These are phyloP conservation scores for Gephyroberyx darwinii DNA, from an alignment of 2,797 vertebrate genomes.

Conservation along the genomic window DNA sequence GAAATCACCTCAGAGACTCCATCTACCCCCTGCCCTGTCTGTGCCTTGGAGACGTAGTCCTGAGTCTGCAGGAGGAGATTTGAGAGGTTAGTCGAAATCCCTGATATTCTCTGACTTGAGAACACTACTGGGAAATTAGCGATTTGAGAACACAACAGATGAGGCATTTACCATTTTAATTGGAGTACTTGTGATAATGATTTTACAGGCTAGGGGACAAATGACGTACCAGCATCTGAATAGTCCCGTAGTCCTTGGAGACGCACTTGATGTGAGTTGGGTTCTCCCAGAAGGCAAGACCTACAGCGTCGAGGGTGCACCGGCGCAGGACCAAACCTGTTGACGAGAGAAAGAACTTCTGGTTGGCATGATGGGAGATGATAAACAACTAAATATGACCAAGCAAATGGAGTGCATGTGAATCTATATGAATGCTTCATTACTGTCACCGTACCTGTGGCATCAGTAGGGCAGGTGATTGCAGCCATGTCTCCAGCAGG, in stretches of 20 bases:
- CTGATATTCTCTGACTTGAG: neutral
- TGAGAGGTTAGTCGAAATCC: slow-evolving; percentile 40
- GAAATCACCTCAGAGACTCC: slow-evolving; percentile 92
- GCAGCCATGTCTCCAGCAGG: slow-evolving; percentile 90
- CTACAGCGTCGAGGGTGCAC: slow-evolving; percentile 92
- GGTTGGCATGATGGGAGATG: neutral
- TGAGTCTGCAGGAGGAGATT: slow-evolving; percentile 80
- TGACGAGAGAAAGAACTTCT: slow-evolving; percentile 22
- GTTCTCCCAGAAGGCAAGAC: slow-evolving; percentile 93
- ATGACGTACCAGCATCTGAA: slow-evolving; percentile 91
- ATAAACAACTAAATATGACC: neutral
- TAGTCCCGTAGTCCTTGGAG: slow-evolving; percentile 94
- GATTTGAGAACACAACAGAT: slow-evolving; percentile 14
- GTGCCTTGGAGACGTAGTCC: slow-evolving; percentile 89
- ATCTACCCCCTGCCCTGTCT: slow-evolving; percentile 86
- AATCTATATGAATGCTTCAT: neutral
- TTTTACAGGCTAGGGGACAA: neutral
- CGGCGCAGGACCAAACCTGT: slow-evolving; percentile 93
- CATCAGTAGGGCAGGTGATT: slow-evolving; percentile 88
- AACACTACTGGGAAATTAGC: slow-evolving; percentile 18
- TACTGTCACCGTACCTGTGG: slow-evolving; percentile 83
- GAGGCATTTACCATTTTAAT: slow-evolving; percentile 12
- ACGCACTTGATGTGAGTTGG: slow-evolving; percentile 95
- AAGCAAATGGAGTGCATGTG: neutral
- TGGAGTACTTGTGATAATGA: neutral